These are phyloP conservation scores for Antigone vipio DNA, from an alignment of 2,113 vertebrate species.

Conservation along the genomic window DNA sequence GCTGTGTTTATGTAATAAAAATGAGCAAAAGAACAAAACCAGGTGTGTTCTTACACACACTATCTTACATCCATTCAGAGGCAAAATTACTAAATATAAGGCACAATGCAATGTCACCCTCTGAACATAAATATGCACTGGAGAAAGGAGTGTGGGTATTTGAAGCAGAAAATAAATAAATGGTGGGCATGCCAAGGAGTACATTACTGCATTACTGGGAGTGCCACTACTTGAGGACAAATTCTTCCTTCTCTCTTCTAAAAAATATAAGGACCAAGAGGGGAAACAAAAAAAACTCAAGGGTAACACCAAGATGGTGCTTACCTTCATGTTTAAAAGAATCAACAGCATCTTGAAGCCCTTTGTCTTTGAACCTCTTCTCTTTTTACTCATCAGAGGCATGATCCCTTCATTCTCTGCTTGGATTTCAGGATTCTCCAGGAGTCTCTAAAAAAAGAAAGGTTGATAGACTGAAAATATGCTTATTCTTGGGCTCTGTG, in stretches of 20 bases:
- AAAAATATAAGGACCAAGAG: not conserved
- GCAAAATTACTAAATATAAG: not conserved
- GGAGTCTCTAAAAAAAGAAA: not conserved
- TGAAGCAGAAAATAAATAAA: not conserved
- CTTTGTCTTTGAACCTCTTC: not conserved
- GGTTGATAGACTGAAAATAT: not conserved
- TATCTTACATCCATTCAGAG: not conserved
- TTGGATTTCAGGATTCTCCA: not conserved
- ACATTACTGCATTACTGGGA: not conserved
- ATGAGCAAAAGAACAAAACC: not conserved
- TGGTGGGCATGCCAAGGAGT: not conserved
- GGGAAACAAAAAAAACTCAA: not conserved
- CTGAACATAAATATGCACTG: not conserved
- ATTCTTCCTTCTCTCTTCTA: not conserved
- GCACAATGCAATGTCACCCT: not conserved
- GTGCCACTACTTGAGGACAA: not conserved
- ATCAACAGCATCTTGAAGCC: not conserved
- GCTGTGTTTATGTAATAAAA: not conserved
- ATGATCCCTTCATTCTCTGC: rapidly evolving
- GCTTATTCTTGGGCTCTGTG: not conserved
- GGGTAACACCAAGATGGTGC: not conserved
- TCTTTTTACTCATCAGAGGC: not conserved
- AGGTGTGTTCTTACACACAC: not conserved
- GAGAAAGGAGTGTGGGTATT: not conserved
- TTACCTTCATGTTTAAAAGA: not conserved